Evolutionary conservation across 2,888 invertebrate genomes (phyloP), one percentile per base, ranked within the genome.

Genomic region (Eristalis arbustorum): DNA sequence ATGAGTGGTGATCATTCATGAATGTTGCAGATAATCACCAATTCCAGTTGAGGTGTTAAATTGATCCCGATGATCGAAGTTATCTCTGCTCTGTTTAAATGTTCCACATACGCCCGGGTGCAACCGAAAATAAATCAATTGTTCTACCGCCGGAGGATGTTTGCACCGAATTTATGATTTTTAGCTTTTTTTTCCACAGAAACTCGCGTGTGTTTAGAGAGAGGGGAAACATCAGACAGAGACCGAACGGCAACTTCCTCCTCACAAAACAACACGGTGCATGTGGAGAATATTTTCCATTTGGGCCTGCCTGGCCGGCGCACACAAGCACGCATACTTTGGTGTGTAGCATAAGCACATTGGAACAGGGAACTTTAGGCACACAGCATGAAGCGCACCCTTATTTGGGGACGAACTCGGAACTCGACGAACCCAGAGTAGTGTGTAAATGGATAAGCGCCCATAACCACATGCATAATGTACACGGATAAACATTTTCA

Each of bases 341-440:
- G 82, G 78, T 78, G 83, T 78, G 87, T n/a, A n/a, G 85, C 71
- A 71, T 64, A 42, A 57, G 61, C 66, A n/a, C n/a, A 31, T 31
- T 25, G 25, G 25, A 10, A 31, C 4, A 31, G 31, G 31, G 31
- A 31, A 31, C 31, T 31, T 31, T 31, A 31, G 4, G 31, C 31
- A 31, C 49, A 62, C 11, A 23, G 59, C 25, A 23, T 25, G 71
- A 78, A 85, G n/a, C 87, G 87, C 87, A 83, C 87, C 87, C 87
- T 87, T 87, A 83, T 87, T 87, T 87, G 83, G 87, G 49, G 78
- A 83, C 83, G 78, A 83, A 74, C 69, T 75, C 75, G 66, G 78
- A 83, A 74, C 69, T 72, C 75, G 66, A 61, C 76, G 42, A 80
- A 67, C 67, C 63, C 82, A 62, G 25, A n/a, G 69, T 22, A 25